A percentile compares a stretch with the other conserved stretches of the same genome.
Evolutionary conservation across 2,797 vertebrate genomes (phyloP).

Genomic region (Delichon dasypus): DNA sequence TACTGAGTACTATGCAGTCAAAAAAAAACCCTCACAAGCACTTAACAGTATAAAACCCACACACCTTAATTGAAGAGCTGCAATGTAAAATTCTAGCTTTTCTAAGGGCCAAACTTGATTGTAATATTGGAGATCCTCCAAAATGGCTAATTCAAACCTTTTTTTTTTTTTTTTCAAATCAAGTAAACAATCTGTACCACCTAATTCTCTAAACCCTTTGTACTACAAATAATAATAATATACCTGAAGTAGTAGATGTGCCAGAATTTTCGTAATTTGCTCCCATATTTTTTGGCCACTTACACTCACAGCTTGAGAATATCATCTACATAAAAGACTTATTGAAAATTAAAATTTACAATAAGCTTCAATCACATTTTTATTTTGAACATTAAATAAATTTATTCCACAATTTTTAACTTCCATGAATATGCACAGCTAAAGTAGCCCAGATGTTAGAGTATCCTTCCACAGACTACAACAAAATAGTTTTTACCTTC

Average conservation of each 20-base stretch:
- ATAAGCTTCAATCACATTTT: neutral
- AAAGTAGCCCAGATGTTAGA: neutral
- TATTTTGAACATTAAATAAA: neutral
- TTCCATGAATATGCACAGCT: neutral
- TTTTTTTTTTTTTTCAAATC: neutral
- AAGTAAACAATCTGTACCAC: neutral
- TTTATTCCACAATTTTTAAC: neutral
- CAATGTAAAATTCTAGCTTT: neutral
- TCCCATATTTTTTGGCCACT: neutral
- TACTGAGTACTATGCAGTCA: neutral
- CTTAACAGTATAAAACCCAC: neutral
- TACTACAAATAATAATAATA: neutral
- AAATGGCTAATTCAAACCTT: neutral
- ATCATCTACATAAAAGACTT: neutral
- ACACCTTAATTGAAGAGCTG: neutral
- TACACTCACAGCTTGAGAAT: neutral
- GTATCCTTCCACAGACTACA: neutral
- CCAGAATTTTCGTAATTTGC: neutral
- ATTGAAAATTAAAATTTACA: neutral
- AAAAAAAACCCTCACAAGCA: neutral
- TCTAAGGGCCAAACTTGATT: neutral
- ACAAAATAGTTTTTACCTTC: neutral
- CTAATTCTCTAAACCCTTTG: neutral
- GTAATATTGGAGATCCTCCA: neutral
- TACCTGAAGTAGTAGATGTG: neutral